Percentiles rank a stretch among this genome's conserved stretches.
These are phyloP conservation scores for Lycaon pictus DNA, from an alignment of 2,113 vertebrate species.

Conservation along the genomic window DNA sequence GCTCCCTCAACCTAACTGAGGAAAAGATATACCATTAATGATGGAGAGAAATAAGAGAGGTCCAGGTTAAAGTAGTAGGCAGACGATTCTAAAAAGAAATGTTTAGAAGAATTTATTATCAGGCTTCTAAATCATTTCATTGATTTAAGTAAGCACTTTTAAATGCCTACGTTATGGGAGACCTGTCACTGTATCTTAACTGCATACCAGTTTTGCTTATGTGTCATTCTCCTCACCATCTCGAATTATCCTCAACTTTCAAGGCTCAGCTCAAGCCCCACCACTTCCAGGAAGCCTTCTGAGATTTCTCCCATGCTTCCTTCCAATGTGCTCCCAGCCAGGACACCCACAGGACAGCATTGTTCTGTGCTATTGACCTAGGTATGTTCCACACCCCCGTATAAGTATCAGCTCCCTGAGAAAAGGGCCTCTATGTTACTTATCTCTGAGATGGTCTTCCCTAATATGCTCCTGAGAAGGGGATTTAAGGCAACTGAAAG, in stretches of 20 bases:
- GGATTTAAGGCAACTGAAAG: slow-evolving; percentile 22
- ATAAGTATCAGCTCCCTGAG: neutral
- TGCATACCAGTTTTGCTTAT: neutral
- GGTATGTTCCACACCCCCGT: neutral
- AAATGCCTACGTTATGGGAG: neutral
- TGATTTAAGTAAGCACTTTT: neutral
- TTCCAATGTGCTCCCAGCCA: neutral
- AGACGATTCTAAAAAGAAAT: neutral
- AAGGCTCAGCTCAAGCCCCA: neutral
- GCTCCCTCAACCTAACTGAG: neutral
- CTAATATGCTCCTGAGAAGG: slow-evolving; percentile 36
- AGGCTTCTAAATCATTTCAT: neutral
- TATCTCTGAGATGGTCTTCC: neutral
- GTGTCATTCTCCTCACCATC: neutral
- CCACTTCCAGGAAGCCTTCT: slow-evolving; percentile 47
- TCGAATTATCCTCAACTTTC: neutral
- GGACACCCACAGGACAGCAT: neutral
- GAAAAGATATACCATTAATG: neutral
- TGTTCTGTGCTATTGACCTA: neutral
- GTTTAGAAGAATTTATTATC: neutral
- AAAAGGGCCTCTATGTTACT: neutral
- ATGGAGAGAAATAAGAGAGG: neutral
- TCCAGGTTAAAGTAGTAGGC: neutral
- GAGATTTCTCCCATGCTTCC: slow-evolving; percentile 24
- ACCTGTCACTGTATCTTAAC: neutral